Base-by-base conservation (phyloP, 2,797 vertebrate species). In the Naso thynnoides region DNA sequence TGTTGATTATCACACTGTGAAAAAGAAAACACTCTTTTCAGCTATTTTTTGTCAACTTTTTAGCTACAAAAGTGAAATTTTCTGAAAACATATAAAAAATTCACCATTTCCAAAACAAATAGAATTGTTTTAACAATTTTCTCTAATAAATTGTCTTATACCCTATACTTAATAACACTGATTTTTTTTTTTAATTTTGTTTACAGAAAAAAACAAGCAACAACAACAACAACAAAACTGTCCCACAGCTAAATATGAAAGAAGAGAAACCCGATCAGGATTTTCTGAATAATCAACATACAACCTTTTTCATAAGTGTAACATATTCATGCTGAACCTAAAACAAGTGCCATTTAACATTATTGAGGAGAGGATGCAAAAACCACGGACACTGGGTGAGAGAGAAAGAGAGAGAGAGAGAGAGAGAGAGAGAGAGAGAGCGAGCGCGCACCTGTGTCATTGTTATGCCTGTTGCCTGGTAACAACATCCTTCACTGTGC, bases 391-490 rank as follows among this genome's bases (percentile, higher is more conserved):
- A 47, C 54, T 41, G 54, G 72, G 44, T 21, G 74, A 73, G 69
- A 71, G 76, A 73, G 69, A 70, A 74, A 73, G 69, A 71, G 76
- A 44, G 42, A 44, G 42, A 45, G 44, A 45, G 45, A 47, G 45
- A 23, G 45, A 47, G n/a, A 47, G 76, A 72, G 69, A 69, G 54
- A 60, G 47, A 71, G 72, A 56, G 60, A 24, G 50, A 41, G 19
- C 52, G 82, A 16, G 82, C 62, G 83, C 82, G 93, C 92, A 95
- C 93, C 94, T 95, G 94, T 94, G 90, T 94, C 93, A 94, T 95
- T 95, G 94, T 95, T 95, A 94, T 95, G 92, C 93, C 92, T 94
- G 95, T 95, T 95, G 93, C 95, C 93, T 94, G 91, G 94, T 92
- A 94, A 95, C 94, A 89, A 86, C 90, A 91, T 92, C 92, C 90